These are phyloP conservation scores for Neomorphus geoffroyi DNA, from an alignment of 2,797 vertebrate genomes.

Conservation along the genomic window DNA sequence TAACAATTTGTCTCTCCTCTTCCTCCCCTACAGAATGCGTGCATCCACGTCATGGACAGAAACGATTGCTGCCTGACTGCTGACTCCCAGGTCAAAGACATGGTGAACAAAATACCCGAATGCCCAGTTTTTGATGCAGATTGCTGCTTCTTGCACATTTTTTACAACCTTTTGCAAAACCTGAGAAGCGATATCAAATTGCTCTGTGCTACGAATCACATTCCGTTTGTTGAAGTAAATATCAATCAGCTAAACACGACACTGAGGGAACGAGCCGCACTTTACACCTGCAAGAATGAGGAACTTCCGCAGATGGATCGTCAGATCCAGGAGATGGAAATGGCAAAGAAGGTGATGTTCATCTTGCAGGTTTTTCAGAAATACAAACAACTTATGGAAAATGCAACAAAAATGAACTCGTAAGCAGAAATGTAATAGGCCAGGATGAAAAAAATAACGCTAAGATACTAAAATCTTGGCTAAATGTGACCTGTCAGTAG, in stretches of 20 bases:
- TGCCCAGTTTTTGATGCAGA: neutral
- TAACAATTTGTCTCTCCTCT: neutral
- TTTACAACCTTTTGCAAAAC: neutral
- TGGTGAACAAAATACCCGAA: accelerated
- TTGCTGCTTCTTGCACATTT: neutral
- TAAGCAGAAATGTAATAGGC: accelerated
- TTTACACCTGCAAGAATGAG: neutral
- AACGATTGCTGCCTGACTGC: accelerated
- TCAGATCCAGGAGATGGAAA: accelerated
- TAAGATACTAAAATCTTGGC: neutral
- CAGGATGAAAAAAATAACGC: neutral
- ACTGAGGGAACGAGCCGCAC: accelerated
- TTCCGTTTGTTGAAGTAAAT: accelerated
- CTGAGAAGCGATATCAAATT: accelerated
- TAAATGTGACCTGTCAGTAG: neutral
- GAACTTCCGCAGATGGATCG: accelerated
- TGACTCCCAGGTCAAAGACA: accelerated
- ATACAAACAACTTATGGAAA: neutral
- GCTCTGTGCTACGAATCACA: neutral
- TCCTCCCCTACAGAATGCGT: neutral
- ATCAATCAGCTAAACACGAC: neutral
- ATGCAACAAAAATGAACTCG: accelerated
- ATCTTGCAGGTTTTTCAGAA: neutral
- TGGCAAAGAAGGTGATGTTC: accelerated
- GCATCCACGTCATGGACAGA: accelerated